Base-by-base conservation (phyloP, 1,140 invertebrate species). In the Alviniconcha marisindica region DNA sequence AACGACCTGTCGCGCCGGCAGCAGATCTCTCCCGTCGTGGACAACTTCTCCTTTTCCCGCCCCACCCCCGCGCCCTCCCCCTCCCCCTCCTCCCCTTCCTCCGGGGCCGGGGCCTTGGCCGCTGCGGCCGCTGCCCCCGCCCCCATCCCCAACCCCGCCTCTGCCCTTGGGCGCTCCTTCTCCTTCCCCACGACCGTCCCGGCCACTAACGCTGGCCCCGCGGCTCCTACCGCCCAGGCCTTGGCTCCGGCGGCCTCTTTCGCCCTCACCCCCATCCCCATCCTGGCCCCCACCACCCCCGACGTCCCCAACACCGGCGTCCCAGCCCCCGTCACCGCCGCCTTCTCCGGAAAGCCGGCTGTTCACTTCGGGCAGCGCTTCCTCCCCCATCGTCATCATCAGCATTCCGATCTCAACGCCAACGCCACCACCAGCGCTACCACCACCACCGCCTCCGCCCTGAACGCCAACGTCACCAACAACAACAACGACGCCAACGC, bases 351-450 rank as follows among this genome's bases (percentile, higher is more conserved):
- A 18, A 48, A 48, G 44, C 44, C 44, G 7, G 44, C 18, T 5
- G 44, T 48, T 48, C 44, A 18, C 44, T 48, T 48, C 44, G 31
- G 24, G 69, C 69, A 40, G 38, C 69, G 40, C 24, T 42, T n/a
- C n/a, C 28, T 5, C 24, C 73, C 24, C 5, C 36, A 33, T 1
- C 71, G 10, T 1, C 71, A 33, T 1, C 7, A 10, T 2, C 71
- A 42, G 71, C 71, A 76, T 40, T 44, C 42, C 21, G 73, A 76
- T 33, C 73, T 76, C 15, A 76, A 76, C 73, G 40, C 73, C 31
- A 76, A 76, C 28, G 60, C 60, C 24, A n/a, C 21, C 60, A 31
- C 5, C 60, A n/a, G 21, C 60, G 24, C 10, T n/a, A n/a, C n/a
- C 28, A 24, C 60, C 24, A n/a, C 21, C 60, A 31, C 5, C 60